These are phyloP conservation scores for Drosophila sturtevanti DNA, from an alignment of 1,140 invertebrate genomes.

Conservation along the genomic window DNA sequence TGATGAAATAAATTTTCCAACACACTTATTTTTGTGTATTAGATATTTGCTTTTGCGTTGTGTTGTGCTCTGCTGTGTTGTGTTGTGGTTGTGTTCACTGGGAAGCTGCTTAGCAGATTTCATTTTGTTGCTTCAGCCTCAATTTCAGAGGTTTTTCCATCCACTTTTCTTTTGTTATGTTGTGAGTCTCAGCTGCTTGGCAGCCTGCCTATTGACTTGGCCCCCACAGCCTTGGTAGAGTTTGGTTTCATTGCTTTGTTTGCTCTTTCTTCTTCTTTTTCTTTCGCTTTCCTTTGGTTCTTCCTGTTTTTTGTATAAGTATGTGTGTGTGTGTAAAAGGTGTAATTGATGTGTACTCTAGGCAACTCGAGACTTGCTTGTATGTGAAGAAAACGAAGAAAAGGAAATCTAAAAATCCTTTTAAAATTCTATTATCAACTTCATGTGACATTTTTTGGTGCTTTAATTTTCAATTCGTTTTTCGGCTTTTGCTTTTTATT, in stretches of 20 bases:
- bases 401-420: neutral
- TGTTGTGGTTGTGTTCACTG: slow-evolving; percentile 16
- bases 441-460: neutral
- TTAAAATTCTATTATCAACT: slow-evolving; percentile 4
- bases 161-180: slow-evolving; percentile 11
- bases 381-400: neutral
- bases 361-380: slow-evolving; percentile 8
- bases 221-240: slow-evolving; percentile 1
- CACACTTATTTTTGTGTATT: slow-evolving; percentile 68
- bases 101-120: slow-evolving; percentile 13
- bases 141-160: slow-evolving; percentile 8
- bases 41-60: slow-evolving; percentile 21
- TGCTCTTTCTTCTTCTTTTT: slow-evolving; percentile 6
- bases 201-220: slow-evolving; percentile 14
- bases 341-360: slow-evolving; percentile 15
- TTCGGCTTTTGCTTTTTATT: neutral
- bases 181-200: slow-evolving; percentile 6
- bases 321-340: neutral
- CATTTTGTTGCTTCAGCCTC: neutral
- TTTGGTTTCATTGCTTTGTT: slow-evolving; percentile 17
- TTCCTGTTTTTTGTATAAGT: neutral
- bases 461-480: slow-evolving; percentile 17
- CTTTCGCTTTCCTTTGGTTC: neutral
- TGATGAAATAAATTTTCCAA: slow-evolving; percentile 81
- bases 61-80: too few species aligned